Evolutionary conservation across 2,113 vertebrate species (phyloP), one percentile per base, ranked within the genome.

Genomic region (Heterotilapia buettikoferi): DNA sequence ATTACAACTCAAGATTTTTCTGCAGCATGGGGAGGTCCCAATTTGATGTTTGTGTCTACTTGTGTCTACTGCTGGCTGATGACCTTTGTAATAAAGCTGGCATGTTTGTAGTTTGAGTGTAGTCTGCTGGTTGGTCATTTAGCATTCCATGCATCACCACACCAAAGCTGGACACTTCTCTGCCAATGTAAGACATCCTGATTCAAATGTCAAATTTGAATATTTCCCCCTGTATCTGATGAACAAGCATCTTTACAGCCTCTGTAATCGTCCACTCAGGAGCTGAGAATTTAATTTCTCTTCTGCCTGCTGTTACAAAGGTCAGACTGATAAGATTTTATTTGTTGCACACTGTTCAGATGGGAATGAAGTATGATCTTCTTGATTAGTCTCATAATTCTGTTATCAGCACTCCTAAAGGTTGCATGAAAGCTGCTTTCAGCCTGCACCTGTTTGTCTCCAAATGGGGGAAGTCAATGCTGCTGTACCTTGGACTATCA

Each of bases 171-270:
- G 85, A 92, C 87, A 66, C 73, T 85, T 36, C 6, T 76, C 80
- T 80, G 50, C 21, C 89, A 89, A 88, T 91, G 84, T 87, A 93
- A 93, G 92, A 91, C 88, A 93, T 86, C 76, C 68, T 36, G 66
- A 86, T 90, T 88, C 57, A 96, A 94, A 96, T 95, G 93, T 93
- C 93, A 94, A 85, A 93, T 93, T 90, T 86, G 79, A 95, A 95
- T 93, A 92, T 95, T 89, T 85, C 80, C 6, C 40, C 59, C 86
- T 88, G 59, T 85, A 90, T 95, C 91, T 91, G 87, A 90, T 88
- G 92, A 92, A 90, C 84, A 93, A 90, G 88, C 87, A 85, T 84
- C 86, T 94, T 91, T 93, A 92, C 83, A 91, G 90, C 78, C n/a
- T 79, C 83, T 84, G 63, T 90, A 82, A 94, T 92, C 13, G 71